Evolutionary conservation across 2,797 vertebrate species (phyloP), one percentile per base, ranked within the genome.

Genomic region (Danio tinwini): DNA sequence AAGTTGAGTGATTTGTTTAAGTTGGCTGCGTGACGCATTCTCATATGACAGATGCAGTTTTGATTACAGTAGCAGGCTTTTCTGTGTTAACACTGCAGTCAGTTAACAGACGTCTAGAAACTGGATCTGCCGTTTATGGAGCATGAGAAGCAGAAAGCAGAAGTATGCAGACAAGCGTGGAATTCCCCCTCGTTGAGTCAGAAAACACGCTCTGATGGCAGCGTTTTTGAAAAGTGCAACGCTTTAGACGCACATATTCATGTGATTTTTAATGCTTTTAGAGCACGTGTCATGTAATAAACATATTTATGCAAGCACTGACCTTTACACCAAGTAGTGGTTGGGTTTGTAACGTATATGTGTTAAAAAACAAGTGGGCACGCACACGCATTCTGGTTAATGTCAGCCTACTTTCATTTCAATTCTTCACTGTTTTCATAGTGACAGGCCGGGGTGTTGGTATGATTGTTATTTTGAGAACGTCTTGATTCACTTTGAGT

Each of bases 161-260:
- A 95, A 95, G 93, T 94, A 88, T 90, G 89, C 50, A 93, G 84
- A 92, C 72, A 40, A 39, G 75, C 80, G 86, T 86, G 93, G 93
- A 95, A 92, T 93, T 94, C 92, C 94, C 93, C 93, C 76, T 82
- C 81, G 59, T 74, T 73, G 88, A 84, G 88, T 16, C 89, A 90
- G 90, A 90, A 92, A 90, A 87, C 90, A 89, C 85, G 84, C 89
- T 92, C 85, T 90, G 85, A 84, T 86, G 82, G 85, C 73, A 56
- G 64, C 49, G 8, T 19, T 55, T 55, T 59, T 52, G 21, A 39
- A 45, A 80, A 82, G 21, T 77, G 52, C 21, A 71, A 64, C 72
- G 71, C 71, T 29, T 82, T 44, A 39, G 72, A 49, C 29, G 29
- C n/a, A 13, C 29, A 6, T 1, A 58, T 7, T 56, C 11, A 9